These are phyloP conservation scores for Helicorthomorpha holstii DNA, from an alignment of 1,140 invertebrate genomes.

Conservation along the genomic window DNA sequence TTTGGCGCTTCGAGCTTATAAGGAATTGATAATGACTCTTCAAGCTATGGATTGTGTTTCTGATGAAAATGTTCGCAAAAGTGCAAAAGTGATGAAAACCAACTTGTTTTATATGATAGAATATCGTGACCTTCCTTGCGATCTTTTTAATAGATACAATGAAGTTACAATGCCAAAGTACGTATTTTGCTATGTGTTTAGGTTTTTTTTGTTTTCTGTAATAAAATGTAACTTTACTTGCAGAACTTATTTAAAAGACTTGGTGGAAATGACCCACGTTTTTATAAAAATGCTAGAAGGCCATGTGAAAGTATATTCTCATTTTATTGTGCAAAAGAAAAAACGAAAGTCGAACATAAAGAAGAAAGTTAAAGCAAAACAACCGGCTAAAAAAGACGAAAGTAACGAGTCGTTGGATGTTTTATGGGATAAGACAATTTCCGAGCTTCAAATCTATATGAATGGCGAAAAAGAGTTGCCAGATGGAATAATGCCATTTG, in stretches of 20 bases:
- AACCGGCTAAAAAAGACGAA: too few relatives aligned
- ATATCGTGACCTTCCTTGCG: conserved; percentile 76
- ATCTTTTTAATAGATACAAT: conserved; percentile 61
- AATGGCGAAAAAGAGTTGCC: conserved; percentile 34
- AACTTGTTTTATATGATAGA: conserved; percentile 88
- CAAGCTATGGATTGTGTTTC: conserved; percentile 55
- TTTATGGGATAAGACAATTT: conserved; percentile 51
- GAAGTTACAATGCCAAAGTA: conserved; percentile 70
- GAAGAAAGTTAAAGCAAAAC: conserved; percentile 24
- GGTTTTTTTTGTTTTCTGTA: not conserved
- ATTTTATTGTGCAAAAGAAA: conserved; percentile 54
- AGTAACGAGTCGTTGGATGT: conserved; percentile 37
- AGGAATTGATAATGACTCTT: conserved; percentile 47
- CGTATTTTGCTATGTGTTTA: conserved; percentile 15
- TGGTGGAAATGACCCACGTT: conserved; percentile 74
- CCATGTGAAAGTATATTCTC: conserved; percentile 46
- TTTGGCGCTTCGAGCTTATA: conserved; percentile 50
- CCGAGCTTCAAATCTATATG: conserved; percentile 51
- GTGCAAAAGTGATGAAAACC: conserved; percentile 68
- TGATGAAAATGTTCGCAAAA: conserved; percentile 47
- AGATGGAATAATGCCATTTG: conserved; percentile 57
- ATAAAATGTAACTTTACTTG: conserved; percentile 14
- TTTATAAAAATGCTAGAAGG: conserved; percentile 83
- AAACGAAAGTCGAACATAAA: conserved; percentile 28
- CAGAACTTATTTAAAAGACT: conserved; percentile 65